phyloP scores from a whole-genome alignment of 2,113 vertebrate species.

The Asarcornis scutulata region DNA sequence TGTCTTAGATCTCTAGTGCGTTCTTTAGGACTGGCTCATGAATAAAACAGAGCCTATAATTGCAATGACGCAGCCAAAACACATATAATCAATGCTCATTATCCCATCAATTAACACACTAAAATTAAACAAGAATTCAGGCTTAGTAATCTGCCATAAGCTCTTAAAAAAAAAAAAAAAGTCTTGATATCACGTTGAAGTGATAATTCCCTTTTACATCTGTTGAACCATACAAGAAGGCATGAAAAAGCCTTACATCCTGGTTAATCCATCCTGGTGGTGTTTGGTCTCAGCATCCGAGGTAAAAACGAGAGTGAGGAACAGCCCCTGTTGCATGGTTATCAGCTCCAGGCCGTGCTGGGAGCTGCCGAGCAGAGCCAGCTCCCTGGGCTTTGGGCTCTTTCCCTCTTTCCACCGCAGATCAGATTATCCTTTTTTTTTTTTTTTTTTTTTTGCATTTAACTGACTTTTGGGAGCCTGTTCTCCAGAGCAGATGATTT shows the following conservation, averaged over 20 bases:
- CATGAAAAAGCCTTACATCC: constrained; percentile 8
- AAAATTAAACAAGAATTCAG: constrained; percentile 72
- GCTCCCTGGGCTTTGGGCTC: background rate
- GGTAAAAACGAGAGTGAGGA: background rate
- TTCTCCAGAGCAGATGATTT: constrained; percentile 28
- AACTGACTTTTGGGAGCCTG: background rate
- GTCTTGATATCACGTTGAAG: constrained; percentile 40
- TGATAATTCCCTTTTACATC: constrained; percentile 54
- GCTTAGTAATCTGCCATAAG: constrained; percentile 53
- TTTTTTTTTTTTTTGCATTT: background rate
- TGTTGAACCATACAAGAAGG: background rate
- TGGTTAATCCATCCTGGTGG: background rate
- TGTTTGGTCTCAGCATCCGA: background rate
- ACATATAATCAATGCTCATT: constrained; percentile 66
- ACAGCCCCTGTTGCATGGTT: background rate
- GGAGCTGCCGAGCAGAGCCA: background rate
- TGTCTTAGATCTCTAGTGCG: constrained; percentile 49
- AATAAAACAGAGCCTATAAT: constrained; percentile 74
- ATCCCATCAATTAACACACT: constrained; percentile 72
- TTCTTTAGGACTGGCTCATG: constrained; percentile 60
- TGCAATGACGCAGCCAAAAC: constrained; percentile 59
- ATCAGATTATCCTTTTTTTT: background rate
- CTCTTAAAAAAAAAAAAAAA: constrained; percentile 17
- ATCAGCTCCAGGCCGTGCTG: background rate
- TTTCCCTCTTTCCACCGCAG: background rate